Evolutionary conservation across 2,113 vertebrate species (phyloP).

Genomic region (Oryzias woworae): DNA sequence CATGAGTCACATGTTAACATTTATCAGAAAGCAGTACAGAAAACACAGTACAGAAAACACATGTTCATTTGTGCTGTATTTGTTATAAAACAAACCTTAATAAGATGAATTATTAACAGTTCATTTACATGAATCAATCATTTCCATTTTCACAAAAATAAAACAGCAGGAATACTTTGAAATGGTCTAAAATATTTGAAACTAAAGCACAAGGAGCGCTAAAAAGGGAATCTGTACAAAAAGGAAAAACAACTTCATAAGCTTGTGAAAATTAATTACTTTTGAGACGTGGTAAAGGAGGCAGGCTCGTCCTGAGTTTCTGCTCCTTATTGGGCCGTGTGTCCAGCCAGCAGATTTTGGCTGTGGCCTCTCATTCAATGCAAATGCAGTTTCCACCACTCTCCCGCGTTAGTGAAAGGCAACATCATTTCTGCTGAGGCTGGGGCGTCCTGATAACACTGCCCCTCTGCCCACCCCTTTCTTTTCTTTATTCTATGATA

Average conservation of each 20-base stretch:
- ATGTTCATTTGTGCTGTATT: too few relatives aligned
- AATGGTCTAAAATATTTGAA: not conserved
- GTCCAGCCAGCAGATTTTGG: slow-evolving; percentile 46
- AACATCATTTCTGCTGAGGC: slow-evolving; percentile 33
- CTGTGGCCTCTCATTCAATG: slow-evolving; percentile 55
- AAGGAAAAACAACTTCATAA: slow-evolving; percentile 7
- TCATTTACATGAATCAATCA: too few relatives aligned
- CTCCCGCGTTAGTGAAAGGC: slow-evolving; percentile 26
- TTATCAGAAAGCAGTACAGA: too few relatives aligned
- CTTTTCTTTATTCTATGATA: slow-evolving; percentile 17
- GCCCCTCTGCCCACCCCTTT: slow-evolving; percentile 4
- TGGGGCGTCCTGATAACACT: slow-evolving; percentile 53
- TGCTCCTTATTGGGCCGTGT: slow-evolving; percentile 31
- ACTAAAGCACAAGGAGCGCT: not conserved
- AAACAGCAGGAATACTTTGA: too few relatives aligned
- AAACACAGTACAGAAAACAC: too few relatives aligned
- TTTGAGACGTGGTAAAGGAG: slow-evolving; percentile 7
- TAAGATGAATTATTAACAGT: too few relatives aligned
- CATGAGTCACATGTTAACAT: too few relatives aligned
- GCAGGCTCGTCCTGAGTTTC: slow-evolving; percentile 10
- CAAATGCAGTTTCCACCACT: slow-evolving; percentile 47
- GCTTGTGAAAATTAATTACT: slow-evolving; percentile 8
- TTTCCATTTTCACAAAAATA: too few relatives aligned
- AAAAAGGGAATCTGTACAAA: not conserved
- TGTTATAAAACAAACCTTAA: too few relatives aligned